These are phyloP conservation scores for Coluber constrictor DNA, from an alignment of 2,797 vertebrate species.

Conservation along the genomic window DNA sequence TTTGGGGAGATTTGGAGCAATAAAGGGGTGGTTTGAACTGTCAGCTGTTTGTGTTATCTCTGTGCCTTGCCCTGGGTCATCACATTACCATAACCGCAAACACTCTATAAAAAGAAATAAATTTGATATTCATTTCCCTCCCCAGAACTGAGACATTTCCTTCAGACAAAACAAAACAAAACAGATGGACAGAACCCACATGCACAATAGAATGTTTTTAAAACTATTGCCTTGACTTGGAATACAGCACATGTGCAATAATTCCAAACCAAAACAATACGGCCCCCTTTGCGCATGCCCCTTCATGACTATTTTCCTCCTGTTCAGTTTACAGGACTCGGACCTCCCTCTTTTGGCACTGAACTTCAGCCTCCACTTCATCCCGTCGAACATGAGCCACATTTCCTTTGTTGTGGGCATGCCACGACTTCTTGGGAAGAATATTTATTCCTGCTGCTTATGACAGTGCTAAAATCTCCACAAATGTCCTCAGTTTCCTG, in stretches of 20 bases:
- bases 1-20: no score
- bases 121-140: no score
- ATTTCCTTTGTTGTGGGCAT: slow-evolving; percentile 90
- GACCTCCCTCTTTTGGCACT: slow-evolving; percentile 78
- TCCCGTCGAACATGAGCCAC: slow-evolving; percentile 84
- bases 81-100: neutral
- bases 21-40: no score
- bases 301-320: slow-evolving; percentile 71
- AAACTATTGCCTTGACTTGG: neutral
- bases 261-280: accelerated
- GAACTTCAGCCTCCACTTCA: slow-evolving; percentile 81
- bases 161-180: no score
- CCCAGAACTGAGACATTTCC: neutral
- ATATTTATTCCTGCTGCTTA: slow-evolving; percentile 81
- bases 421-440: slow-evolving; percentile 92
- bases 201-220: neutral
- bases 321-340: slow-evolving; percentile 83
- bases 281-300: neutral
- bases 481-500: neutral
- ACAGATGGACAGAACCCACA: no score
- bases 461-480: no score
- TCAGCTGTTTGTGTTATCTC: no score
- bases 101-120: no score
- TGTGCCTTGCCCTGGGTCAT: no score
- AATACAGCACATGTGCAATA: neutral